A percentile compares a stretch with the other conserved stretches of the same genome.
phyloP scores from a whole-genome alignment of 2,888 invertebrate genomes.

The Ectemnius lituratus region DNA sequence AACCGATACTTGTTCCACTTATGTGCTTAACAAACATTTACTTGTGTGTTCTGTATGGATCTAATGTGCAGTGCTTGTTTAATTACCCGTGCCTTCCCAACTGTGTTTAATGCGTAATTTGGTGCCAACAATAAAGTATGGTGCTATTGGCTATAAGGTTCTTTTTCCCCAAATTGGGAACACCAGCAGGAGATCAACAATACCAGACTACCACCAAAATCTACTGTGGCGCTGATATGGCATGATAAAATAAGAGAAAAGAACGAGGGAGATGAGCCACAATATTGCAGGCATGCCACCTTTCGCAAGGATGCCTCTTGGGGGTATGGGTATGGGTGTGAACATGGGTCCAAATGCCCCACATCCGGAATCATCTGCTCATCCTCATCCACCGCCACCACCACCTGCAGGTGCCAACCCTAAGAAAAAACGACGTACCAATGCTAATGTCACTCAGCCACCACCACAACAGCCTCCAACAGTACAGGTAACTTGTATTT shows the following conservation, averaged over 20 bases:
- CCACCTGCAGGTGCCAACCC: slow-evolving; percentile 90
- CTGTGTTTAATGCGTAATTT: too few relatives aligned
- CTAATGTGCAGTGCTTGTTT: too few relatives aligned
- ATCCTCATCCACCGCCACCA: slow-evolving; percentile 83
- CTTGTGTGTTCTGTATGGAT: too few relatives aligned
- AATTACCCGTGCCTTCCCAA: too few relatives aligned
- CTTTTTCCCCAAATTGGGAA: slow-evolving; percentile 11
- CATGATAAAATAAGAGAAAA: slow-evolving; percentile 75
- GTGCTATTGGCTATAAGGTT: neutral
- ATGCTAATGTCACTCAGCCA: slow-evolving; percentile 85
- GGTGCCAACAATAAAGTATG: neutral
- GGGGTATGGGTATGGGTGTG: slow-evolving; percentile 81
- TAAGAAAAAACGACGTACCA: slow-evolving; percentile 91
- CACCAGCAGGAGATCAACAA: slow-evolving; percentile 51
- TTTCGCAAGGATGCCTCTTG: slow-evolving; percentile 86
- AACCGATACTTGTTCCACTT: too few relatives aligned
- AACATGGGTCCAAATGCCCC: slow-evolving; percentile 80
- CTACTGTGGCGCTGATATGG: slow-evolving; percentile 69
- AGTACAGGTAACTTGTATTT: slow-evolving; percentile 76
- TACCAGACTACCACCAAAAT: slow-evolving; percentile 60
- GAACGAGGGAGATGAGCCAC: slow-evolving; percentile 84
- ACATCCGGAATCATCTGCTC: slow-evolving; percentile 87
- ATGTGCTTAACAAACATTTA: too few relatives aligned
- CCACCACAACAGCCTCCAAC: slow-evolving; percentile 84
- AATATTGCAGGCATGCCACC: slow-evolving; percentile 90